These are phyloP conservation scores for Cerastis rubricosa DNA, from an alignment of 2,888 invertebrate species.

Conservation along the genomic window DNA sequence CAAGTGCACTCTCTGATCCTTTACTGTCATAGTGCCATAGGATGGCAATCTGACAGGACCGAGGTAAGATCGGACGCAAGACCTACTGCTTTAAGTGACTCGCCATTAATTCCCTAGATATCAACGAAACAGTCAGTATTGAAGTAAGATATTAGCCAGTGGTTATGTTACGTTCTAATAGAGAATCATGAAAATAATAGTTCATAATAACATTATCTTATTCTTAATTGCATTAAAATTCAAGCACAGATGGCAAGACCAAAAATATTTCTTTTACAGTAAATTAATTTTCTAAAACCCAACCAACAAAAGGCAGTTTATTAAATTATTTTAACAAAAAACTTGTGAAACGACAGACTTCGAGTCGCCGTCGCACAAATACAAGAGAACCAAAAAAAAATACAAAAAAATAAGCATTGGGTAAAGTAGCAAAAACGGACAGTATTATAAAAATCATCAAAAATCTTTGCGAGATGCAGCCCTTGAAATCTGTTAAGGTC, in stretches of 20 bases:
- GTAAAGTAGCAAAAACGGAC: constrained; percentile 76
- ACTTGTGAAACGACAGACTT: constrained; percentile 79
- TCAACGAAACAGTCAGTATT: not conserved
- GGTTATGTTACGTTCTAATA: not conserved
- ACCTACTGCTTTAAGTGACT: not conserved
- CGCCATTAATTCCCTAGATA: not conserved
- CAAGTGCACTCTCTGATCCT: not conserved
- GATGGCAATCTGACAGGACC: not conserved
- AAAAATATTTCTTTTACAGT: constrained; percentile 57
- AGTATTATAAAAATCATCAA: constrained; percentile 70
- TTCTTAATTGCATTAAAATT: constrained; percentile 17
- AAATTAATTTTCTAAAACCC: constrained; percentile 61
- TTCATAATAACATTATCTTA: not conserved
- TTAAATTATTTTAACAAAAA: constrained; percentile 72
- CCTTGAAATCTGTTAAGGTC: constrained; percentile 82
- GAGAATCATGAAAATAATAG: not conserved
- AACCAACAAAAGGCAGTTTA: constrained; percentile 69
- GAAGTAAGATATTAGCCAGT: not conserved
- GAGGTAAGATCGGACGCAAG: not conserved
- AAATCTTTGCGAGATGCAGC: constrained; percentile 66
- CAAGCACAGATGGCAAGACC: constrained; percentile 44
- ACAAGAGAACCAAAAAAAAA: constrained; percentile 69
- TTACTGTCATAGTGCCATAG: not conserved
- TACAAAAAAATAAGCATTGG: constrained; percentile 64
- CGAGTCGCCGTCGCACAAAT: constrained; percentile 82